Evolutionary conservation across 2,113 vertebrate species (phyloP).

Genomic region (Struthio camelus): DNA sequence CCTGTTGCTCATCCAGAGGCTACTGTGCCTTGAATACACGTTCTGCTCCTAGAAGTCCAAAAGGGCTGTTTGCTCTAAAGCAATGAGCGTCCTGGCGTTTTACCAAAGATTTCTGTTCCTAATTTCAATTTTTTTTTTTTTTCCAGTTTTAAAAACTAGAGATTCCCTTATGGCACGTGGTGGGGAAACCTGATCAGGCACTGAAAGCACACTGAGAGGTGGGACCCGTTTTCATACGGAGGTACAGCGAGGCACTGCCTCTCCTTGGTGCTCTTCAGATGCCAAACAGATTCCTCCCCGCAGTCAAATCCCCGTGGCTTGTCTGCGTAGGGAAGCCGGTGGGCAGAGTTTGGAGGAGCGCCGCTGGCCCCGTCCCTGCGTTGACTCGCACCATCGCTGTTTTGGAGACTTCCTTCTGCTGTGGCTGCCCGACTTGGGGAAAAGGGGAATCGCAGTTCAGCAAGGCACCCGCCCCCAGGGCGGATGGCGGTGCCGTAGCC

Average conservation of each 20-base stretch:
- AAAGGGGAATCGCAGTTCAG: rapidly evolving
- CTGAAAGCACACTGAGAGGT: not conserved
- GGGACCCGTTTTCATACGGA: not conserved
- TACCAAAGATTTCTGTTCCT: constrained; percentile 40
- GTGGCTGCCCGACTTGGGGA: rapidly evolving
- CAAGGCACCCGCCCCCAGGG: not conserved
- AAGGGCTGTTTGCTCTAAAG: not conserved
- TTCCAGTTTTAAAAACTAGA: constrained; percentile 17
- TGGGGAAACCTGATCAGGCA: constrained; percentile 19
- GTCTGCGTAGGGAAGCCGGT: not conserved
- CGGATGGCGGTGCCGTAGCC: not conserved
- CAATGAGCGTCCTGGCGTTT: constrained; percentile 1
- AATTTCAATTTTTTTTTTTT: constrained; percentile 29
- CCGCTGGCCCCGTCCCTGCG: not conserved
- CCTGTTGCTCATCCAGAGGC: not conserved
- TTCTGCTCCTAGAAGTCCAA: not conserved
- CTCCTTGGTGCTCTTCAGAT: not conserved
- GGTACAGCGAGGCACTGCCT: not conserved
- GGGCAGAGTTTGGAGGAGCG: not conserved
- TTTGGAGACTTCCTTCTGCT: not conserved
- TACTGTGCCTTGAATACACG: not conserved
- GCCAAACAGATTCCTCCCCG: not conserved
- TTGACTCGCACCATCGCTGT: not conserved
- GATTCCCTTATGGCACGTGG: not conserved
- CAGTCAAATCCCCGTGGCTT: not conserved